Base-by-base conservation (phyloP, 2,888 invertebrate species). In the Noctua fimbriata region DNA sequence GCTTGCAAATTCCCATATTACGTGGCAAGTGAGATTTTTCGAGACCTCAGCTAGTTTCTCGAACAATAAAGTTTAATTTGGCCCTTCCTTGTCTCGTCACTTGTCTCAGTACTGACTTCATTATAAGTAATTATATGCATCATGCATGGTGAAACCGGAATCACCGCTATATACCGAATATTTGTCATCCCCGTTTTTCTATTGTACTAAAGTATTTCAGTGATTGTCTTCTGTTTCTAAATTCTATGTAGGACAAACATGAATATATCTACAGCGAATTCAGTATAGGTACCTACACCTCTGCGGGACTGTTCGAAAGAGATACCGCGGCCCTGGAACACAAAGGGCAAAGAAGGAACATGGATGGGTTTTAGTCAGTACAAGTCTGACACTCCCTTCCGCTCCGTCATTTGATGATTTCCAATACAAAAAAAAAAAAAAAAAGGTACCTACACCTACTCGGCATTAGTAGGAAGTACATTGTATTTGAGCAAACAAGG, bases 401-500 rank as follows among this genome's bases (percentile, higher is more conserved):
- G n/a, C n/a, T n/a, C n/a, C n/a, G n/a, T n/a, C n/a, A n/a, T n/a
- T n/a, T n/a, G n/a, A n/a, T n/a, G n/a, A n/a, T n/a, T n/a, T n/a
- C n/a, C n/a, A n/a, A n/a, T n/a, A n/a, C n/a, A n/a, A n/a, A n/a
- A n/a, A n/a, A n/a, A n/a, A n/a, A n/a, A n/a, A n/a, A n/a, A n/a
- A n/a, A n/a, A n/a, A n/a, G n/a, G n/a, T n/a, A n/a, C n/a, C 1
- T 44, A 63, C 18, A 21, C 24, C 6, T 47, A 78, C 65, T 55
- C 52, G 69, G 21, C 36, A 55, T 67, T 60, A 76, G 24, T 44
- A 80, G 75, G 66, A 81, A 80, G 71, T 80, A n/a, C 7, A 44
- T 44, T 67, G n/a, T n/a, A 73, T 76, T 88, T 81, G 83, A 85
- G 83, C 76, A 81, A 77, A 82, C 90, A 91, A 92, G 90, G 91